phyloP scores from a whole-genome alignment of 2,888 invertebrate genomes.

The Cremastinae sp. region DNA sequence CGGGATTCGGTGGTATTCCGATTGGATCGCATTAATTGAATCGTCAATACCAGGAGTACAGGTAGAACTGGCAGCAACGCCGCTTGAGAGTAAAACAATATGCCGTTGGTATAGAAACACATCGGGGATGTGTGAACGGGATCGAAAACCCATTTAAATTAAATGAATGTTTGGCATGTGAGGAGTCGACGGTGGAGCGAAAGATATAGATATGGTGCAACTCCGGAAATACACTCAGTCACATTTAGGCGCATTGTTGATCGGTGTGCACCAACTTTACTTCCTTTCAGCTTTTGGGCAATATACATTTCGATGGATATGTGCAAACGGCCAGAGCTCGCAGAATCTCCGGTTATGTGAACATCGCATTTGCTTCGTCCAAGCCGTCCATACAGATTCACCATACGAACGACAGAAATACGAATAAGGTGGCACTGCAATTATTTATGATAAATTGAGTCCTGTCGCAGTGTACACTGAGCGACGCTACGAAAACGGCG shows the following conservation, averaged over 20 bases:
- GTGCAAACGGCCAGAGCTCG: conserved; percentile 4
- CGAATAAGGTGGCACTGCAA: conserved; percentile 68
- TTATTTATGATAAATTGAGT: conserved; percentile 77
- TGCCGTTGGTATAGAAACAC: conserved; percentile 33
- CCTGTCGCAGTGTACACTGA: conserved; percentile 61
- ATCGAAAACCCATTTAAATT: conserved; percentile 75
- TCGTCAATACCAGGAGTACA: conserved; percentile 48
- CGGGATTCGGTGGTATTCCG: conserved; percentile 38
- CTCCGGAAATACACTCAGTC: not conserved
- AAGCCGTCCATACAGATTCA: conserved; percentile 30
- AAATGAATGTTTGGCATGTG: conserved; percentile 77
- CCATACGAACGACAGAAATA: conserved; percentile 65
- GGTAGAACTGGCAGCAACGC: not conserved
- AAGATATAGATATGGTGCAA: conserved; percentile 7
- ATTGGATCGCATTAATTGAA: conserved; percentile 58
- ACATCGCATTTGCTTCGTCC: conserved; percentile 28
- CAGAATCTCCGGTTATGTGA: conserved; percentile 8
- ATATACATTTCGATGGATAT: conserved; percentile 9
- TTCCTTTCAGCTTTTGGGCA: not conserved
- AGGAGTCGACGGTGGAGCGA: conserved; percentile 30
- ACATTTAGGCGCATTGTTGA: not conserved
- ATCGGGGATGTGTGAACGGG: conserved; percentile 31
- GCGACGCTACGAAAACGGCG: conserved; percentile 52
- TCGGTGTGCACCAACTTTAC: not conserved
- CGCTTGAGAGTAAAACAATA: conserved; percentile 36